Evolutionary conservation across 1,140 invertebrate genomes (phyloP).

Genomic region (Battus philenor): DNA sequence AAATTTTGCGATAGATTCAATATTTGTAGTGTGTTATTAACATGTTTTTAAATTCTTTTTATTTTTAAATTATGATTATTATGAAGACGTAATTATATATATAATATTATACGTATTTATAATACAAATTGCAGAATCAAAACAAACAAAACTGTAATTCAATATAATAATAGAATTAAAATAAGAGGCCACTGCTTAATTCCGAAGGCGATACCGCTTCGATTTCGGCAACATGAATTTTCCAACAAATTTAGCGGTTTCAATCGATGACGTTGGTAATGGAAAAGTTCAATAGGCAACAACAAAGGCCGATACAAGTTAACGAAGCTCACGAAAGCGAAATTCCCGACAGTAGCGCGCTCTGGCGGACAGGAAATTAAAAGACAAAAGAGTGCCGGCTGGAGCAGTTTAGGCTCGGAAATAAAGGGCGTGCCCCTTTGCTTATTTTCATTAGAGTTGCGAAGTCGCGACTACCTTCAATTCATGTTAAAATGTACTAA

Average conservation of each 20-base stretch:
- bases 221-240: slow-evolving; percentile 49
- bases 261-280: slow-evolving; percentile 66
- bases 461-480: slow-evolving; percentile 3
- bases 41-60: too few species aligned
- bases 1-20: too few species aligned
- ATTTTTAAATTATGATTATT: too few species aligned
- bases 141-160: too few species aligned
- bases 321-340: slow-evolving; percentile 68
- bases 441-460: slow-evolving; percentile 26
- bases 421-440: slow-evolving; percentile 54
- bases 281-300: slow-evolving; percentile 71
- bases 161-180: slow-evolving; percentile 48
- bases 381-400: slow-evolving; percentile 70
- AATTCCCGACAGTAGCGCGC: slow-evolving; percentile 63
- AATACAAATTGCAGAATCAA: too few species aligned
- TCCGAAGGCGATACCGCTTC: slow-evolving; percentile 22
- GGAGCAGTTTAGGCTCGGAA: slow-evolving; percentile 66
- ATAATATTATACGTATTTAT: too few species aligned
- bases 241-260: slow-evolving; percentile 64
- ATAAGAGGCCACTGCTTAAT: slow-evolving; percentile 36
- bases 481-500: slow-evolving; percentile 5
- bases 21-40: too few species aligned
- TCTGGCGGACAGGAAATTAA: slow-evolving; percentile 70
- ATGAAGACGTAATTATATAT: too few species aligned
- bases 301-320: slow-evolving; percentile 70